These are phyloP conservation scores for Pipistrellus pygmaeus DNA, from an alignment of 2,797 vertebrate genomes.

Conservation along the genomic window DNA sequence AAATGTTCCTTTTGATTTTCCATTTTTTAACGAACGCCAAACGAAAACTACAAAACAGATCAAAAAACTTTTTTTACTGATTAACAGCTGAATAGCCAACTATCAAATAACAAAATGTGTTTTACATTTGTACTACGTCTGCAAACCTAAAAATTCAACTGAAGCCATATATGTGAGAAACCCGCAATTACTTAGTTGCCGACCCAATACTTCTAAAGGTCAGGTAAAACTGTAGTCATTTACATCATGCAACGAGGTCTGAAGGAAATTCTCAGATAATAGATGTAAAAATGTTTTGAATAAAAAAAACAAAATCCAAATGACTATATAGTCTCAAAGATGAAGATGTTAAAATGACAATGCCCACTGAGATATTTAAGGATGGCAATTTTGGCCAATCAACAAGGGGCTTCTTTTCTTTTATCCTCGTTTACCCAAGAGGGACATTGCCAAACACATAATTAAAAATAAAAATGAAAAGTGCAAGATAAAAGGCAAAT, in stretches of 20 bases:
- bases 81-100: too few species aligned
- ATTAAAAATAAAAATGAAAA: constrained; percentile 58
- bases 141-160: too few species aligned
- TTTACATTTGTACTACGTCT: too few species aligned
- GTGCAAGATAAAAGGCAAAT: constrained; percentile 60
- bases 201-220: neutral
- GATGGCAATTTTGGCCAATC: neutral
- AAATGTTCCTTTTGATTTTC: too few species aligned
- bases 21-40: too few species aligned
- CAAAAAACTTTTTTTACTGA: too few species aligned
- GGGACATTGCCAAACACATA: constrained; percentile 25
- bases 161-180: too few species aligned
- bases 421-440: constrained; percentile 14
- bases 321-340: neutral
- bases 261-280: constrained; percentile 19
- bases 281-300: constrained; percentile 43
- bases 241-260: neutral
- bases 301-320: constrained; percentile 57
- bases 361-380: constrained; percentile 46
- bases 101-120: too few species aligned
- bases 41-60: too few species aligned
- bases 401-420: neutral
- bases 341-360: constrained; percentile 47
- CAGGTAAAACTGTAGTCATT: neutral
- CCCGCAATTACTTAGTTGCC: too few species aligned